These are phyloP conservation scores for Enteromius trimaculatus DNA, from an alignment of 2,797 vertebrate genomes.

Conservation along the genomic window DNA sequence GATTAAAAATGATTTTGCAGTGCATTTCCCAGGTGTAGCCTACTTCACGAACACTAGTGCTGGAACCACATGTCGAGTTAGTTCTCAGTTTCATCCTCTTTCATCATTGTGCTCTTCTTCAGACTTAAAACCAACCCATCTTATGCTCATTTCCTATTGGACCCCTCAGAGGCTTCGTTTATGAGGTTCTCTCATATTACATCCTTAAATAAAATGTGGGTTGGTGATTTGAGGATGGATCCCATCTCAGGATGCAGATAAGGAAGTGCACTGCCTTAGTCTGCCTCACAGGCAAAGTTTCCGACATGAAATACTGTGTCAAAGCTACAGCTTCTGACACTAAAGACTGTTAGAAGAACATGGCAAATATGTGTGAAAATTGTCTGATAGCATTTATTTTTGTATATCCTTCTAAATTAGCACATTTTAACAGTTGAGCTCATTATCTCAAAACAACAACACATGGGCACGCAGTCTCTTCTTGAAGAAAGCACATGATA, in stretches of 20 bases:
- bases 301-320: slow-evolving; percentile 30
- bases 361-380: slow-evolving; percentile 37
- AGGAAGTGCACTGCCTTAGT: slow-evolving; percentile 32
- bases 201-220: slow-evolving; percentile 62
- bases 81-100: slow-evolving; percentile 71
- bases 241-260: slow-evolving; percentile 41
- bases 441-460: slow-evolving; percentile 22
- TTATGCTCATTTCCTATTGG: slow-evolving; percentile 60
- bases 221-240: slow-evolving; percentile 56
- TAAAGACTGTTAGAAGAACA: slow-evolving; percentile 13
- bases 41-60: slow-evolving; percentile 42
- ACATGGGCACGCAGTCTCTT: slow-evolving; percentile 30
- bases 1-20: slow-evolving; percentile 28
- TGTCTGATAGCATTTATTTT: slow-evolving; percentile 42
- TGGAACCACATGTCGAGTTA: slow-evolving; percentile 45
- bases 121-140: slow-evolving; percentile 44
- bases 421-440: slow-evolving; percentile 38
- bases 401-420: slow-evolving; percentile 42
- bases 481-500: neutral
- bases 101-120: slow-evolving; percentile 68
- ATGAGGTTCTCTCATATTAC: slow-evolving; percentile 58
- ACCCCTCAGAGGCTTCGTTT: slow-evolving; percentile 63
- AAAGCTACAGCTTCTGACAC: slow-evolving; percentile 4
- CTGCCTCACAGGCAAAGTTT: slow-evolving; percentile 45
- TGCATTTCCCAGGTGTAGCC: slow-evolving; percentile 32